These are phyloP conservation scores for Calycopis cecrops DNA, from an alignment of 1,140 invertebrate species.

Conservation along the genomic window DNA sequence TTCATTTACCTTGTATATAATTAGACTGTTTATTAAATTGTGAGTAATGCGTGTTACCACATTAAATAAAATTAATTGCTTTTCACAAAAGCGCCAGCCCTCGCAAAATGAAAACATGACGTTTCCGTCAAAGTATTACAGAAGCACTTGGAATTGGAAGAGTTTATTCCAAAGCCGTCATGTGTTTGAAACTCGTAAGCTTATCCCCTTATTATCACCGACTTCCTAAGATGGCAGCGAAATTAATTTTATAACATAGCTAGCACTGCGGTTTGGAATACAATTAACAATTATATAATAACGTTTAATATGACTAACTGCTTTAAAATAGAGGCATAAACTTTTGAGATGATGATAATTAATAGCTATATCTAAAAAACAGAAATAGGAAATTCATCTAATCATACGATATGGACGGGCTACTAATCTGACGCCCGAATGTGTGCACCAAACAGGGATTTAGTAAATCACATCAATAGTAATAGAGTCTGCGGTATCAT, in stretches of 20 bases:
- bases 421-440: no score
- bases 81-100: neutral
- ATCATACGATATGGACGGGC: no score
- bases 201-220: slow-evolving; percentile 16
- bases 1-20: no score
- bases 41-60: no score
- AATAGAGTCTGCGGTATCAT: slow-evolving; percentile 35
- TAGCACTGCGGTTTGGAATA: slow-evolving; percentile 1
- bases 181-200: slow-evolving; percentile 19
- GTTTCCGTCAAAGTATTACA: slow-evolving; percentile 17
- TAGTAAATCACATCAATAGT: slow-evolving; percentile 34
- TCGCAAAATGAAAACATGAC: slow-evolving; percentile 15
- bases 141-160: slow-evolving; percentile 16
- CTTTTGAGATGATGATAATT: no score
- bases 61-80: slow-evolving; percentile 1
- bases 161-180: slow-evolving; percentile 15
- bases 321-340: no score
- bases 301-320: neutral
- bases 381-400: no score
- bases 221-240: slow-evolving; percentile 9
- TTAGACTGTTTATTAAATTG: no score
- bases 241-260: slow-evolving; percentile 9
- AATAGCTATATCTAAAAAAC: no score
- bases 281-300: neutral
- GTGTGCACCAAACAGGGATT: slow-evolving; percentile 23